Evolutionary conservation across 2,797 vertebrate genomes (phyloP), one percentile per base, ranked within the genome.

Genomic region (Rhodeus uyekii): DNA sequence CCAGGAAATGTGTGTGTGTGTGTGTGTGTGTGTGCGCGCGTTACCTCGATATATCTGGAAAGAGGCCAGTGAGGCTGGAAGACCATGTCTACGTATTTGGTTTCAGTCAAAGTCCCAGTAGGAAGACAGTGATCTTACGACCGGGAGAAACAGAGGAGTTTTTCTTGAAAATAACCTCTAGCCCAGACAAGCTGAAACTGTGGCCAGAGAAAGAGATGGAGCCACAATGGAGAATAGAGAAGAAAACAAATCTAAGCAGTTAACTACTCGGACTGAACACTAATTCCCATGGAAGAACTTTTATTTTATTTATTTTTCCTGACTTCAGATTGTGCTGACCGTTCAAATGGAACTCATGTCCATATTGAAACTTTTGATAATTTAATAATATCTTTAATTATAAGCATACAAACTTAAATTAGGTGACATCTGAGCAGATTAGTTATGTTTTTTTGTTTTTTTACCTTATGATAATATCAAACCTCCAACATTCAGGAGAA

Each of bases 71-170:
- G 83, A 89, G 90, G 87, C 88, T 90, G 85, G 90, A 90, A 82
- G 83, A 81, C 91, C 91, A 88, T 90, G 86, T 85, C 58, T 86
- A 34, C 2, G 86, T 92, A 93, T 93, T 92, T 89, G 14, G 87
- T 93, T 94, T 90, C 91, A 90, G 86, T 87, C 82, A 61, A 90
- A 87, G 87, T 93, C 92, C 91, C 93, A 87, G 77, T 84, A 91
- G 92, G 90, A 76, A 85, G 88, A 81, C 85, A 92, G 69, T 88
- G 89, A 94, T 92, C 92, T 88, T 65, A 88, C 88, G 87, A 8
- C 89, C 90, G 85, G 90, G 87, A 89, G 89, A 92, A 92, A 90
- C 90, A 86, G 87, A 92, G 92, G 88, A 90, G 87, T 89, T 90
- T 67, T 82, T 16, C 80, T 58, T 76, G 63, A 80, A 79, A 85